Conservation (phyloP, 1,140 invertebrate genomes). For the Pseudomyrmex cubaensis region DNA sequence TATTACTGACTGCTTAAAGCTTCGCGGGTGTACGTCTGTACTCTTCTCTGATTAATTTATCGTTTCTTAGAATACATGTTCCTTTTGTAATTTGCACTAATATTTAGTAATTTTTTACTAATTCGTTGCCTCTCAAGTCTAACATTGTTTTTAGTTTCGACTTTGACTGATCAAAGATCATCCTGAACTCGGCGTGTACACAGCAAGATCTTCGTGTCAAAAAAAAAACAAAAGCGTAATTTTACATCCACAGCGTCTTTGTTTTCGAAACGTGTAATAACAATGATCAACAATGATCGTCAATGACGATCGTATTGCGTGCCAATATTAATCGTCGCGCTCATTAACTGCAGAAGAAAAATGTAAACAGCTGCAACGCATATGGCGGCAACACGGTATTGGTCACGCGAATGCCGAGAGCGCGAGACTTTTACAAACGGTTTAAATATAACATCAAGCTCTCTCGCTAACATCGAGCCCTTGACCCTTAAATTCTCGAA, state of each 20-base stretch:
- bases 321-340: constrained; percentile 44
- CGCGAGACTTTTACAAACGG: constrained; percentile 22
- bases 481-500: constrained; percentile 54
- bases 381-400: constrained; percentile 13
- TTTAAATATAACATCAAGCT: constrained; percentile 53
- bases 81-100: too few relatives aligned
- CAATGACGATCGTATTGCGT: constrained; percentile 15
- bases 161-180: not conserved
- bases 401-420: not conserved
- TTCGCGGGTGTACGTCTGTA: too few relatives aligned
- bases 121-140: not conserved
- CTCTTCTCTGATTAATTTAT: too few relatives aligned
- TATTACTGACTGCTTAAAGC: too few relatives aligned
- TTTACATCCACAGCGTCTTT: not conserved
- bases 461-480: constrained; percentile 16
- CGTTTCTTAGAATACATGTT: too few relatives aligned
- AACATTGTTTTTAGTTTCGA: constrained; percentile 13
- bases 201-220: not conserved
- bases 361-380: constrained; percentile 53
- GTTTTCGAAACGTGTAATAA: not conserved
- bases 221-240: not conserved
- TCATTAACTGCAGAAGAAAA: constrained; percentile 51
- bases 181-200: not conserved
- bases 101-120: too few relatives aligned
- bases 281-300: constrained; percentile 6